A percentile compares a stretch with the other conserved stretches of the same genome.
phyloP scores from a whole-genome alignment of 2,888 invertebrate species.

The Acanthococcus lagerstroemiae region DNA sequence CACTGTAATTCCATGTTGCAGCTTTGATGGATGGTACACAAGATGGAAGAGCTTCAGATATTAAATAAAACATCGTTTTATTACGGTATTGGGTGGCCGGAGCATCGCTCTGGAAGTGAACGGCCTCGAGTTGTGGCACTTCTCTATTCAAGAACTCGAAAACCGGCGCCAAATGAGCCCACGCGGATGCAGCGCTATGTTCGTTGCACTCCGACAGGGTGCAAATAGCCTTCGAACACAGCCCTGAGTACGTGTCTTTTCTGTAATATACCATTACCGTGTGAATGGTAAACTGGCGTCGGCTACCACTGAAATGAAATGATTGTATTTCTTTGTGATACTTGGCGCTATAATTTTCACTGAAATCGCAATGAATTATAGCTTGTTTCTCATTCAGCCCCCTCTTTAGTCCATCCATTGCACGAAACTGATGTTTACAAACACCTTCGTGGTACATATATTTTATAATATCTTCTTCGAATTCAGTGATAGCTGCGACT shows the following conservation, averaged over 20 bases:
- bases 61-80: conserved; percentile 36
- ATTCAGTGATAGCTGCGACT: too few relatives aligned
- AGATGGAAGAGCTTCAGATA: conserved; percentile 5
- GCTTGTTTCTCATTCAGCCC: too few relatives aligned
- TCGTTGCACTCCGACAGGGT: conserved; percentile 36
- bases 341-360: conserved; percentile 37
- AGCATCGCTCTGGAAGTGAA: conserved; percentile 37
- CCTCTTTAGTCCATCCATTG: too few relatives aligned
- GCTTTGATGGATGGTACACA: conserved; percentile 6
- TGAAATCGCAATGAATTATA: conserved; percentile 38
- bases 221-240: conserved; percentile 28
- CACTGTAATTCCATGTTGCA: conserved; percentile 39
- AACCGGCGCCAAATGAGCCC: conserved; percentile 39
- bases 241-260: not conserved
- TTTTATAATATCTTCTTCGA: too few relatives aligned
- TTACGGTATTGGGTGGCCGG: conserved; percentile 39
- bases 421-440: too few relatives aligned
- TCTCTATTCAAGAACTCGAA: too few relatives aligned
- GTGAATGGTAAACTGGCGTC: conserved; percentile 37
- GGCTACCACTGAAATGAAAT: conserved; percentile 37
- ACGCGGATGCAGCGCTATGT: conserved; percentile 38
- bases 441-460: too few relatives aligned
- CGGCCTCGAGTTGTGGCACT: conserved; percentile 16
- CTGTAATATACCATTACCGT: conserved; percentile 33
- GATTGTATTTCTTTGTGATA: conserved; percentile 37